A percentile compares a stretch with the other conserved stretches of the same genome.
These are phyloP conservation scores for Labeo rohita DNA, from an alignment of 2,113 vertebrate genomes.

Conservation along the genomic window DNA sequence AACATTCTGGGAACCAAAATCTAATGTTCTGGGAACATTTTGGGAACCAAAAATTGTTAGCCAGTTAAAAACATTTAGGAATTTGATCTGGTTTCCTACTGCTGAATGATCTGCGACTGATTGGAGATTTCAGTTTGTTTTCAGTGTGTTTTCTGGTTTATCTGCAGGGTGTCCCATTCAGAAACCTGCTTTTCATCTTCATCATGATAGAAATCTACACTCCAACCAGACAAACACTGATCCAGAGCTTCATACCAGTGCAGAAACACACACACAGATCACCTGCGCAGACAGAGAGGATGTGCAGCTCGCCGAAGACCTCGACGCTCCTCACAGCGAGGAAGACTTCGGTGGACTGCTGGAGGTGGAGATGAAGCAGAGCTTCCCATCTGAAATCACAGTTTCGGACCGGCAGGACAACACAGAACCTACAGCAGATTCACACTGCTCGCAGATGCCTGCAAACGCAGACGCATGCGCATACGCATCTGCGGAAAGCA, in stretches of 20 bases:
- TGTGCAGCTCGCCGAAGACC: neutral
- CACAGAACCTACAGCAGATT: conserved; percentile 56
- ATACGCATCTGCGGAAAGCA: neutral
- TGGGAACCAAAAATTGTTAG: too few species aligned
- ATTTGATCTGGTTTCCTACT: too few species aligned
- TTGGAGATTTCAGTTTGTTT: neutral
- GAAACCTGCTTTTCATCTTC: neutral
- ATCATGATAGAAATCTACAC: neutral
- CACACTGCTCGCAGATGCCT: conserved; percentile 63
- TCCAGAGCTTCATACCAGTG: neutral
- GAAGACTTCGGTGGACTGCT: conserved; percentile 20
- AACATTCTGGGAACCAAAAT: too few species aligned
- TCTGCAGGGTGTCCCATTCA: neutral
- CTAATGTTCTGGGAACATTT: too few species aligned
- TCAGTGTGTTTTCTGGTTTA: neutral
- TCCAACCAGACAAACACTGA: neutral
- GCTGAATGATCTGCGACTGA: too few species aligned
- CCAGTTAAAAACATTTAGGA: too few species aligned
- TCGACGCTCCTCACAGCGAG: neutral
- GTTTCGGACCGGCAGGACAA: conserved; percentile 18
- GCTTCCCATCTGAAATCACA: neutral
- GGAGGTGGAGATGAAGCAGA: conserved; percentile 26
- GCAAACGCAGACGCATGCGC: conserved; percentile 55
- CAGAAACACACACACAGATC: neutral
- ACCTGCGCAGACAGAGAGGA: neutral